Conservation (phyloP, 2,113 vertebrate species). For the Notothenia rossii region DNA sequence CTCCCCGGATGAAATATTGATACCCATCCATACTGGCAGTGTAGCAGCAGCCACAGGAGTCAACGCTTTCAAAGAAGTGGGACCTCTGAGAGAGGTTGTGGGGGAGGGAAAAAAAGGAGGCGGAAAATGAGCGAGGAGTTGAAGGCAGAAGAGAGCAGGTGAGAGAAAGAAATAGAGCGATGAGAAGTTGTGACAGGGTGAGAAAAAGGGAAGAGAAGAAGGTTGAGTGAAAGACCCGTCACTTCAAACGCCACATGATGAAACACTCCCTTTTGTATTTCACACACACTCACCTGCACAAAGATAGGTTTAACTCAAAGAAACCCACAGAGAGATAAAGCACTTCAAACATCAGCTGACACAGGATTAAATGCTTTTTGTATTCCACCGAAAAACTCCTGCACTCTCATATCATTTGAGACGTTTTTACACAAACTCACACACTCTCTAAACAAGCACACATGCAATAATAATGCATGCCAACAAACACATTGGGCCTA, state of each 20-base stretch:
- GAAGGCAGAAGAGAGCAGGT: slow-evolving; percentile 30
- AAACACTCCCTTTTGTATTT: slow-evolving; percentile 28
- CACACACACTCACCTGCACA: slow-evolving; percentile 10
- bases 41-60: slow-evolving; percentile 67
- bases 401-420: slow-evolving; percentile 9
- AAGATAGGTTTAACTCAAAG: background rate
- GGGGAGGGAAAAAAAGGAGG: slow-evolving; percentile 6
- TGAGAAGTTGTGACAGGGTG: slow-evolving; percentile 11
- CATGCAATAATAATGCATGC: background rate
- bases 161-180: slow-evolving; percentile 18
- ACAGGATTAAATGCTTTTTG: slow-evolving; percentile 44
- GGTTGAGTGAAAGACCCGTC: slow-evolving; percentile 38
- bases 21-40: slow-evolving; percentile 59
- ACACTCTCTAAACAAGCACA: background rate
- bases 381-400: slow-evolving; percentile 22
- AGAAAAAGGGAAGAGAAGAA: slow-evolving; percentile 33
- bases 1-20: slow-evolving; percentile 75
- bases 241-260: slow-evolving; percentile 69
- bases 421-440: background rate
- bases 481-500: slow-evolving; percentile 5
- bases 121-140: slow-evolving; percentile 9
- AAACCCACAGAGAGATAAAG: background rate
- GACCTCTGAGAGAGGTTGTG: slow-evolving; percentile 37
- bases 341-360: slow-evolving; percentile 36
- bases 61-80: slow-evolving; percentile 66